phyloP scores from a whole-genome alignment of 2,888 invertebrate species.

The Spilosoma lubricipeda region DNA sequence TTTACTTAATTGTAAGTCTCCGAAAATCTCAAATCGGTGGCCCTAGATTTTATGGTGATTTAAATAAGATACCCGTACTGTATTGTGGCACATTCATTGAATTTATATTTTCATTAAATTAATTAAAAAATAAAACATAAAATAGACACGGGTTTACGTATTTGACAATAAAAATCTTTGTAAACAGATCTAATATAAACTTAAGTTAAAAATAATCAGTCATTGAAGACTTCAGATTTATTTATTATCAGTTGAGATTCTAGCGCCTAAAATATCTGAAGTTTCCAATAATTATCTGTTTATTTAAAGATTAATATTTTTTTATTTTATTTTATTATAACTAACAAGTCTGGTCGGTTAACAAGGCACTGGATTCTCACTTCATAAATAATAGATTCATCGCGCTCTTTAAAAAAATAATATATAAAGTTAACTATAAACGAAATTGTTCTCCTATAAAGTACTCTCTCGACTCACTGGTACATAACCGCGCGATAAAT shows the following conservation, averaged over 20 bases:
- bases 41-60: conserved; percentile 57
- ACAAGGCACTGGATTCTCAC: conserved; percentile 51
- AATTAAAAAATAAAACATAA: conserved; percentile 51
- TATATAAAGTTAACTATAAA: conserved; percentile 3
- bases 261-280: conserved; percentile 79
- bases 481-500: conserved; percentile 31
- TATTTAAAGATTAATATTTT: conserved; percentile 62
- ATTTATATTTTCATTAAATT: conserved; percentile 58
- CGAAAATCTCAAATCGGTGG: conserved; percentile 33
- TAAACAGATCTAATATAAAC: conserved; percentile 75
- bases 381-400: conserved; percentile 32
- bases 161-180: conserved; percentile 51
- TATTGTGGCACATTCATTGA: conserved; percentile 76
- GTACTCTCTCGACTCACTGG: conserved; percentile 22
- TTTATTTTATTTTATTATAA: conserved; percentile 54
- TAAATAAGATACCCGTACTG: conserved; percentile 79
- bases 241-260: conserved; percentile 74
- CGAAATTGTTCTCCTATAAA: conserved; percentile 22
- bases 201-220: conserved; percentile 70
- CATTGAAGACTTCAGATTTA: conserved; percentile 84
- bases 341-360: conserved; percentile 49
- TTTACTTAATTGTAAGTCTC: conserved; percentile 23
- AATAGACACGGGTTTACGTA: conserved; percentile 65
- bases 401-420: conserved; percentile 26
- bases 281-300: conserved; percentile 74